Percentiles rank a stretch among this genome's conserved stretches.
These are phyloP conservation scores for Homarus gammarus DNA, from an alignment of 2,888 invertebrate species.

Conservation along the genomic window DNA sequence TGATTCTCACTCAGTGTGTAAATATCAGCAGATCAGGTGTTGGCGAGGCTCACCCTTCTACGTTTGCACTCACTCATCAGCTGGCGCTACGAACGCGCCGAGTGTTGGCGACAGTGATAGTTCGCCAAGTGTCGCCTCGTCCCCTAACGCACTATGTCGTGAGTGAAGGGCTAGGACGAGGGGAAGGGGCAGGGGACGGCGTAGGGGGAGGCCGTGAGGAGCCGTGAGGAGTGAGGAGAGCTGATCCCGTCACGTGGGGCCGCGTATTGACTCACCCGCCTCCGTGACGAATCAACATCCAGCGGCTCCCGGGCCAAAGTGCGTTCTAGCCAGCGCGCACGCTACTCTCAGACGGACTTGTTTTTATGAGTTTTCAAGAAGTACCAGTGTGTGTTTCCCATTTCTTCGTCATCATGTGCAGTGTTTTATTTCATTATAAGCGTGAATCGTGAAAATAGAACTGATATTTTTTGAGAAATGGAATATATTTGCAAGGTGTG, in stretches of 20 bases:
- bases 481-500: constrained; percentile 36
- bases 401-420: constrained; percentile 42
- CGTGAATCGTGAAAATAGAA: background rate
- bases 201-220: constrained; percentile 65
- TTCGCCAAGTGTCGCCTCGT: constrained; percentile 52
- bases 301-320: constrained; percentile 71
- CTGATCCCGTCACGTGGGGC: constrained; percentile 74
- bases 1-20: background rate
- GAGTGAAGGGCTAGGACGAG: constrained; percentile 46
- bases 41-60: constrained; percentile 59
- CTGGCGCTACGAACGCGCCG: constrained; percentile 51
- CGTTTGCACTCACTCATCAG: constrained; percentile 62
- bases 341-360: constrained; percentile 52
- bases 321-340: constrained; percentile 63
- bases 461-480: background rate
- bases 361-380: constrained; percentile 59
- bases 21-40: constrained; percentile 53
- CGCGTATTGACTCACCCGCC: constrained; percentile 76
- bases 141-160: constrained; percentile 65
- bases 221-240: constrained; percentile 72
- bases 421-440: constrained; percentile 15
- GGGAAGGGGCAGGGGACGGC: constrained; percentile 50
- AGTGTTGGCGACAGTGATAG: constrained; percentile 45
- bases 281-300: constrained; percentile 76
- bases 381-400: constrained; percentile 40